phyloP scores from a whole-genome alignment of 1,140 invertebrate species.

The Drosophila sucinea region DNA sequence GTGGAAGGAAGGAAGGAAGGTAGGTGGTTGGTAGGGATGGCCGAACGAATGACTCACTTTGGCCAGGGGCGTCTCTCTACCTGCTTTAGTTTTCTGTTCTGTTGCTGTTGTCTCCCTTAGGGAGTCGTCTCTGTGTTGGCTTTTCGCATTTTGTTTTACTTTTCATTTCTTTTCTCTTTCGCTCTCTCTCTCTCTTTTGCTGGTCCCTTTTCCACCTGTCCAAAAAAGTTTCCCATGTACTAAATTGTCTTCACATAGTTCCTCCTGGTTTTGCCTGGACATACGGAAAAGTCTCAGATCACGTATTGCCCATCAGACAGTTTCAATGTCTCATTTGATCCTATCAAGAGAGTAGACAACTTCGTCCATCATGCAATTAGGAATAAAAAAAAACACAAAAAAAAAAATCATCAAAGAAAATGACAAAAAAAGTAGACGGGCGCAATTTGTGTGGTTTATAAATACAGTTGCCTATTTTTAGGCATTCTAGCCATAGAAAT shows the following conservation, averaged over 20 bases:
- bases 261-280: slow-evolving; percentile 8
- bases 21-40: neutral
- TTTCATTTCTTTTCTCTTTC: neutral
- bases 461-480: slow-evolving; percentile 1
- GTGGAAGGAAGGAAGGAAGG: neutral
- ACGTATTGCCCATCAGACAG: slow-evolving; percentile 38
- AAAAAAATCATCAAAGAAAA: neutral
- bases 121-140: slow-evolving; percentile 18
- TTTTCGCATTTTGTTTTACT: slow-evolving; percentile 14
- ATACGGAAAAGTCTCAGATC: slow-evolving; percentile 15
- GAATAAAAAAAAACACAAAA: neutral
- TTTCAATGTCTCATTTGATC: slow-evolving; percentile 34
- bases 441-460: neutral
- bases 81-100: slow-evolving; percentile 28
- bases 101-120: slow-evolving; percentile 1
- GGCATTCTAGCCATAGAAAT: neutral
- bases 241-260: slow-evolving; percentile 7
- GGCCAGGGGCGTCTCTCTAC: slow-evolving; percentile 31
- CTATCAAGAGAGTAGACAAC: slow-evolving; percentile 15
- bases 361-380: slow-evolving; percentile 36
- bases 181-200: neutral
- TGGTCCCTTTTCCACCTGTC: neutral
- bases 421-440: no score
- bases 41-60: slow-evolving; percentile 52
- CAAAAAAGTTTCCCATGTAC: slow-evolving; percentile 2